A percentile compares a stretch with the other conserved stretches of the same genome.
Evolutionary conservation across 2,113 vertebrate genomes (phyloP).

Genomic region (Zosterops borbonicus): DNA sequence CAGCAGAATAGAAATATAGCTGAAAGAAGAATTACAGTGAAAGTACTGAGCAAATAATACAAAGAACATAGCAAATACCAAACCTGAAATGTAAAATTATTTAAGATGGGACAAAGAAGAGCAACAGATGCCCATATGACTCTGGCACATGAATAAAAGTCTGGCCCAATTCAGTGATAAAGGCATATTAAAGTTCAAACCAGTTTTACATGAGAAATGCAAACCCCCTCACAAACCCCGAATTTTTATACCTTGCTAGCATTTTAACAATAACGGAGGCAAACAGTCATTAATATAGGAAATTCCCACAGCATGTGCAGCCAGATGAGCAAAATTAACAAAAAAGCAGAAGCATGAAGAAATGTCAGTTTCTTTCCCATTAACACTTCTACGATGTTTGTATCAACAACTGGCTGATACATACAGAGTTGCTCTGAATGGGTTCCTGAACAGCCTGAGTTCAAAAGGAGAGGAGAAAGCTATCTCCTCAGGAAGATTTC

Average conservation of each 20-base stretch:
- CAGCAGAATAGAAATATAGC: not conserved
- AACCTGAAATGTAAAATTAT: not conserved
- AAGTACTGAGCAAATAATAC: slow-evolving; percentile 6
- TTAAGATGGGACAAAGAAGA: not conserved
- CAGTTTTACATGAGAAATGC: not conserved
- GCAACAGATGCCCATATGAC: not conserved
- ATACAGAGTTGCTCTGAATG: not conserved
- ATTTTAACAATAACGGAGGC: not conserved
- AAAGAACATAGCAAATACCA: slow-evolving; percentile 25
- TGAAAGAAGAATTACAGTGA: not conserved
- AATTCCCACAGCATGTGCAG: not conserved
- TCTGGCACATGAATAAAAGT: not conserved
- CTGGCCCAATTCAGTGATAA: not conserved
- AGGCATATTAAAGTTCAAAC: not conserved
- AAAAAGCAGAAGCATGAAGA: not conserved
- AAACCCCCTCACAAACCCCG: not conserved
- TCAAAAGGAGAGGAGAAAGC: not conserved
- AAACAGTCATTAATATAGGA: not conserved
- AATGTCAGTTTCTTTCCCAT: not conserved
- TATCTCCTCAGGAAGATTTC: not conserved
- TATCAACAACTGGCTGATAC: not conserved
- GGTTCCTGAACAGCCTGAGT: not conserved
- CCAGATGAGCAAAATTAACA: not conserved
- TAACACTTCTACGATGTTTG: not conserved
- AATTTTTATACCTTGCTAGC: not conserved